Evolutionary conservation across 2,797 vertebrate genomes (phyloP), one percentile per base, ranked within the genome.

Genomic region (Coregonus ussuriensis): DNA sequence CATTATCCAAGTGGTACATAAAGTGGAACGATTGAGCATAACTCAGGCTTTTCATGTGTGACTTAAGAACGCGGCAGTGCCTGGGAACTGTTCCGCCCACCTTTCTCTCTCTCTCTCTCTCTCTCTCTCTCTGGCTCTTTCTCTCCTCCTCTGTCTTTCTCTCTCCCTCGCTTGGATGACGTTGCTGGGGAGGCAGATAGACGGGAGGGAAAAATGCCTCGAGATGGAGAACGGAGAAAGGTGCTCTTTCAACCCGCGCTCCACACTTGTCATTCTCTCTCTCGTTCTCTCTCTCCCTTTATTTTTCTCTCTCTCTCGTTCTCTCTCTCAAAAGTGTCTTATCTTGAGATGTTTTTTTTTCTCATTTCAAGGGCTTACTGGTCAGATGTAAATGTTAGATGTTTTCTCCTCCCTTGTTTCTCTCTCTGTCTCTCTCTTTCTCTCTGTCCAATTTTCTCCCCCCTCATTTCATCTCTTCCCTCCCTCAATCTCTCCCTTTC

Each of bases 1-100:
- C 73, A 77, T 84, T 88, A 82, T 84, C 80, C 75, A 66, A 79
- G 75, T 79, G 79, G 77, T 56, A 66, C 76, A 85, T 87, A 86
- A 84, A 83, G 75, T 77, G 56, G 65, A 78, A 81, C 69, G 65
- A 73, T 77, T 6, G 41, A 81, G 81, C 83, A 83, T 83, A 88
- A 81, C 81, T 83, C 79, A 84, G 77, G 76, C 65, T 75, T 81
- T 78, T 74, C 72, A 56, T 77, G 67, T 65, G 73, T 37, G 78
- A 79, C 74, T 76, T 53, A 35, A 76, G 80, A 78, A 81, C 70
- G 69, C 73, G 4, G 14, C 21, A 72, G 52, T 37, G 62, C 75
- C 74, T 77, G 74, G 77, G 65, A 83, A 79, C 84, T 66, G 78
- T 72, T 67, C 5, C 73, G 80, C 37, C 18, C 9, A 3, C 41